Conservation (phyloP, 2,888 invertebrate genomes). For the Caenorhabditis angaria region DNA sequence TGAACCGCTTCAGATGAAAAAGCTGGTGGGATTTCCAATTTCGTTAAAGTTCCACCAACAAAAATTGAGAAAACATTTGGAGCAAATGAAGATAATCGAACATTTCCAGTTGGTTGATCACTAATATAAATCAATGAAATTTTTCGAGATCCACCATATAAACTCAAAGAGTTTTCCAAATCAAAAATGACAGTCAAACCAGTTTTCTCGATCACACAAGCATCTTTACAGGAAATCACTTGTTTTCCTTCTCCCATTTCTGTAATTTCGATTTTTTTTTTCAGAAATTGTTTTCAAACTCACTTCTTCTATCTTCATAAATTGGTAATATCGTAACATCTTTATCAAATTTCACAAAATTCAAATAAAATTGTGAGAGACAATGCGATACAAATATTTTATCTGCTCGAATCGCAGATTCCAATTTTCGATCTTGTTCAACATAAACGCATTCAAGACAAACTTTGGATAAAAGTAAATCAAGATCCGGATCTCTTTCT, state of each 20-base stretch:
- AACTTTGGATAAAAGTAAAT: conserved; percentile 41
- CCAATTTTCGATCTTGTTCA: conserved; percentile 18
- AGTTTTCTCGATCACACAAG: conserved; percentile 13
- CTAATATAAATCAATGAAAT: conserved; percentile 23
- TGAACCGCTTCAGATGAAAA: background rate
- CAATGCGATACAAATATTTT: conserved; percentile 28
- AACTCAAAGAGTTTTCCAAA: conserved; percentile 13
- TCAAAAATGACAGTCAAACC: conserved; percentile 26
- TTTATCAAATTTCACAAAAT: conserved; percentile 17
- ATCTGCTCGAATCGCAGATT: conserved; percentile 13
- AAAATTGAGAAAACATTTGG: background rate
- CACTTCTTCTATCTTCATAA: background rate
- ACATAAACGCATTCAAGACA: conserved; percentile 40
- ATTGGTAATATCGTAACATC: conserved; percentile 30
- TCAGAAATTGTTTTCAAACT: background rate
- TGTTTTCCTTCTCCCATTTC: conserved; percentile 5
- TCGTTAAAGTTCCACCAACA: background rate
- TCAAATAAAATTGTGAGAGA: conserved; percentile 20
- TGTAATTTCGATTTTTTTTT: background rate
- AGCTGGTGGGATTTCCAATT: background rate
- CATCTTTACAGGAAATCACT: conserved; percentile 23
- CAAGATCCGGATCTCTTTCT: conserved; percentile 40
- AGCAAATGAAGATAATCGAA: background rate
- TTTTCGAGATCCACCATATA: conserved; percentile 25
- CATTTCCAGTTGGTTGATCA: conserved; percentile 8